Conservation (phyloP, 2,888 invertebrate genomes). For the Tenthredo mesomela region DNA sequence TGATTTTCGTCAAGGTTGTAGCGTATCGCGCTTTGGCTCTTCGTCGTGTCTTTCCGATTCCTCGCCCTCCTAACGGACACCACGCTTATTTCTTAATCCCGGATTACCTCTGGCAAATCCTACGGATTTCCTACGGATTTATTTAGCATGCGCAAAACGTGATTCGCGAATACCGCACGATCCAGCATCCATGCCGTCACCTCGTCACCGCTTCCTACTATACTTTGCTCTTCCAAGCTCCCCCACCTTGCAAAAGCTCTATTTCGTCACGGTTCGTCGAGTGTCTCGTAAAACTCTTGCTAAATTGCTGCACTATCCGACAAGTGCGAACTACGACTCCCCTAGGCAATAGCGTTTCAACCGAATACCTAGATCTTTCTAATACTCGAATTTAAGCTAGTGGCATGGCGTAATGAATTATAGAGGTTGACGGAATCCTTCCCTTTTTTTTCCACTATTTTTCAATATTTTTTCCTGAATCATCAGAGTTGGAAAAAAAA, state of each 20-base stretch:
- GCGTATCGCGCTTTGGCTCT: constrained; percentile 56
- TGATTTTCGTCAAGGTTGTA: not conserved
- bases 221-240: not conserved
- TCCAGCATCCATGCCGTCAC: not conserved
- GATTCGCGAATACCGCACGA: constrained; percentile 9
- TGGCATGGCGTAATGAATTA: no score
- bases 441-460: not conserved
- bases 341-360: not conserved
- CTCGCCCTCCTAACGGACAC: not conserved
- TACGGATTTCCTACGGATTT: constrained; percentile 40
- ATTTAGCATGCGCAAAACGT: constrained; percentile 32
- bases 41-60: constrained; percentile 26
- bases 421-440: not conserved
- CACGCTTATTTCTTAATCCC: constrained; percentile 44
- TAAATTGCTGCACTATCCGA: constrained; percentile 20
- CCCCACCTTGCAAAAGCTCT: not conserved
- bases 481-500: no score
- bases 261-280: constrained; percentile 20
- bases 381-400: not conserved
- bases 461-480: not conserved
- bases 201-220: not conserved
- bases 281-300: constrained; percentile 17
- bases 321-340: not conserved
- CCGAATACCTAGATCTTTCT: not conserved
- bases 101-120: constrained; percentile 30